Evolutionary conservation across 2,113 vertebrate species (phyloP), one percentile per base, ranked within the genome.

Genomic region (Perca fluviatilis): DNA sequence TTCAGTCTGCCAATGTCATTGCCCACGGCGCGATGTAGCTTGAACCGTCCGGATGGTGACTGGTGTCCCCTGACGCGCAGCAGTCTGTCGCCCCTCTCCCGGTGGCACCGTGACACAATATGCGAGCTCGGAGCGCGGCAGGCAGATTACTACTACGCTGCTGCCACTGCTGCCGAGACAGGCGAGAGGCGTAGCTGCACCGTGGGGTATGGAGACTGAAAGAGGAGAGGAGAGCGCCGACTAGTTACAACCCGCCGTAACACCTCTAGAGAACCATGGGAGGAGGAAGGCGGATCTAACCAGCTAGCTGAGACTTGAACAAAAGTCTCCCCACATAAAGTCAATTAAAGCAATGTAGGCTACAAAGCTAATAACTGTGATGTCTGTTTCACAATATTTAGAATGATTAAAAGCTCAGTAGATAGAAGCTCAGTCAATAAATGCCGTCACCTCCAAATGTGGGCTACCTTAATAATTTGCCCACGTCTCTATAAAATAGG

Each of bases 1-100:
- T 79, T 94, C 75, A 95, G 67, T 83, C 36, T 47, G 79, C 71
- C 4, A 88, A 87, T 92, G 82, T 90, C 95, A 95, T 95, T 74
- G 87, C 94, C 93, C 74, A 89, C 80, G 77, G 85, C 66, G 73
- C 60, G 63, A 74, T 73, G 86, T 83, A 40, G 88, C 58, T 77
- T 57, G 84, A 88, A 82, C 83, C 36, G 85, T 50, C 58, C 25
- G 74, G 83, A 86, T 84, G 82, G 69, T 84, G 85, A 50, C 75
- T 81, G 83, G 77, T 84, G n/a, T 84, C 43, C 74, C 71, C 65
- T 77, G 85, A 76, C 84, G 77, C 82, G 84, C 90, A 67, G 90
- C 89, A 61, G 83, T 88, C 63, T 85, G 86, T 91, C 90, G 72
- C 78, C 77, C 67, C 71, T 87, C 83, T 84, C 81, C 77, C 67